A percentile compares a stretch with the other conserved stretches of the same genome.
These are phyloP conservation scores for Amphilophus citrinellus DNA, from an alignment of 2,113 vertebrate genomes.

Conservation along the genomic window DNA sequence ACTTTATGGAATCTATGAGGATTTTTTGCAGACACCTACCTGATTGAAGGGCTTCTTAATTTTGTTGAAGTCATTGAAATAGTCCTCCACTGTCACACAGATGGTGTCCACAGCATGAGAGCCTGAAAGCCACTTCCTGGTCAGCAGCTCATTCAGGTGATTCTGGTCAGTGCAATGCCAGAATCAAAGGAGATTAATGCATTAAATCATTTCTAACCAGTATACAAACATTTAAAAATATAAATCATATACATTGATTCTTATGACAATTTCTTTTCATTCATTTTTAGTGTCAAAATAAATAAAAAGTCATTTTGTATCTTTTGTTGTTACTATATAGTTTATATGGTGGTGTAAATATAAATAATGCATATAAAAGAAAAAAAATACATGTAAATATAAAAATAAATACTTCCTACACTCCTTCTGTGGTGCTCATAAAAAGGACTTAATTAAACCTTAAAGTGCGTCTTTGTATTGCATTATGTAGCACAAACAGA, in stretches of 20 bases:
- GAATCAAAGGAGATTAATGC: neutral
- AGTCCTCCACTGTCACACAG: constrained; percentile 97
- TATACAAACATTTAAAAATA: neutral
- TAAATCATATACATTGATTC: neutral
- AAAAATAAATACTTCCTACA: too few species aligned
- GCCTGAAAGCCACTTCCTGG: constrained; percentile 92
- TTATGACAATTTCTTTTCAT: rapidly evolving
- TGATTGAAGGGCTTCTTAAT: constrained; percentile 96
- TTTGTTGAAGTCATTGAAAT: constrained; percentile 97
- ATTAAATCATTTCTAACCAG: neutral
- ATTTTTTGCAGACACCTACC: constrained; percentile 71
- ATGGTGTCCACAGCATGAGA: constrained; percentile 96
- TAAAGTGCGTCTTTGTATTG: too few species aligned
- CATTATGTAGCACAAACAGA: too few species aligned
- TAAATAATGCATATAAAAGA: too few species aligned
- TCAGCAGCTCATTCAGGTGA: constrained; percentile 93
- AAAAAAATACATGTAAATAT: too few species aligned
- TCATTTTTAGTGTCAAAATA: neutral
- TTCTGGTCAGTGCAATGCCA: constrained; percentile 75
- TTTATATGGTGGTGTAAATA: neutral
- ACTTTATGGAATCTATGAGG: neutral
- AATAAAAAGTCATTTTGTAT: neutral
- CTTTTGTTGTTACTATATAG: rapidly evolving
- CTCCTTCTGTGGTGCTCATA: too few species aligned
- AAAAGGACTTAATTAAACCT: too few species aligned